Evolutionary conservation across 2,113 vertebrate species (phyloP).

Genomic region (Indicator indicator): DNA sequence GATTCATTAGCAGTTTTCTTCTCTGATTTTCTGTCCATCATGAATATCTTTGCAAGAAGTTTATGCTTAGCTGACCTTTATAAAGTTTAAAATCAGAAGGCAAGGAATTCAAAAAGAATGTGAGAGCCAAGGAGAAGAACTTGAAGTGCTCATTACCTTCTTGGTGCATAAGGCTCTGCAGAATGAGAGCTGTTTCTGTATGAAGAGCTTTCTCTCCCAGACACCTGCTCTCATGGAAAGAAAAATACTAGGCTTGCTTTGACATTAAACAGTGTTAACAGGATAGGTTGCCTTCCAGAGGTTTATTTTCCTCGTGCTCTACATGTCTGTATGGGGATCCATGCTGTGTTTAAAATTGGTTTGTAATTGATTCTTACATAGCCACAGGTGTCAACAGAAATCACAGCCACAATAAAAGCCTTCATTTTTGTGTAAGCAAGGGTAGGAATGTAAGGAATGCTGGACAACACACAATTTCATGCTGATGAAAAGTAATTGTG

Average conservation of each 20-base stretch:
- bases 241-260: conserved; percentile 26
- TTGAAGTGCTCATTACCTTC: not conserved
- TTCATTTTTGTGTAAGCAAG: not conserved
- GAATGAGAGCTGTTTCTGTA: not conserved
- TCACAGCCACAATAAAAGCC: not conserved
- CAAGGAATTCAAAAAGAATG: not conserved
- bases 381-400: conserved; percentile 29
- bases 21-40: not conserved
- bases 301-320: not conserved
- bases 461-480: not conserved
- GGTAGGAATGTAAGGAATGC: not conserved
- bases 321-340: not conserved
- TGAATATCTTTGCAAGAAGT: not conserved
- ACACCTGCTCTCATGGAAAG: not conserved
- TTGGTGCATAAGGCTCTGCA: not conserved
- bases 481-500: not conserved
- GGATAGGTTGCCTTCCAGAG: not conserved
- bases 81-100: not conserved
- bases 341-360: conserved; percentile 30
- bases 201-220: not conserved
- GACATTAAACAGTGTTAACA: conserved; percentile 36
- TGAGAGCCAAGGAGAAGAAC: not conserved
- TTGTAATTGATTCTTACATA: conserved; percentile 47
- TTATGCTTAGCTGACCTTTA: not conserved
- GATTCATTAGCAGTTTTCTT: not conserved